Evolutionary conservation across 1,140 invertebrate species (phyloP).

Genomic region (Hylyphantes graminicola): DNA sequence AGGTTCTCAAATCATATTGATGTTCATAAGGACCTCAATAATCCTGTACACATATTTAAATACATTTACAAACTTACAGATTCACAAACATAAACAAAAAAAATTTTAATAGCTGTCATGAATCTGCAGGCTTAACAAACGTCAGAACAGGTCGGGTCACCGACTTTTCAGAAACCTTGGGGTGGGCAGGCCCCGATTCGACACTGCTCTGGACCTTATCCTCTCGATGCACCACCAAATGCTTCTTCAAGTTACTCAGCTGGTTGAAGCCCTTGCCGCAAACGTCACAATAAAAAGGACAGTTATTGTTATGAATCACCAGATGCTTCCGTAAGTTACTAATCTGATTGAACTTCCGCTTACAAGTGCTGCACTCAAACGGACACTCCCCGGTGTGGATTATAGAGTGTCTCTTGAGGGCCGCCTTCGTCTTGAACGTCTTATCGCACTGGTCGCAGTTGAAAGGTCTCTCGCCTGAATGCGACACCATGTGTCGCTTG

Average conservation of each 20-base stretch:
- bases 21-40: too few relatives aligned
- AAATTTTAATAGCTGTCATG: not conserved
- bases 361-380: constrained; percentile 93
- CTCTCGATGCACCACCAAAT: constrained; percentile 85
- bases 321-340: constrained; percentile 95
- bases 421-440: constrained; percentile 62
- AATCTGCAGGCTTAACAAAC: constrained; percentile 45
- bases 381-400: constrained; percentile 97
- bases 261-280: constrained; percentile 96
- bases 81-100: too few relatives aligned
- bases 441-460: constrained; percentile 56
- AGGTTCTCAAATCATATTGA: too few relatives aligned
- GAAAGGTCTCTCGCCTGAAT: constrained; percentile 59
- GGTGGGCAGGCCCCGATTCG: not conserved
- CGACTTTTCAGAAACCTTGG: not conserved
- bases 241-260: constrained; percentile 92
- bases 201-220: not conserved
- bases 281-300: constrained; percentile 93
- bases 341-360: constrained; percentile 93
- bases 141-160: constrained; percentile 41
- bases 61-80: too few relatives aligned
- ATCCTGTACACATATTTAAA: too few relatives aligned
- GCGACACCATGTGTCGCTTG: constrained; percentile 56
- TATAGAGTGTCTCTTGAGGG: constrained; percentile 91
- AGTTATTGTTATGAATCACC: constrained; percentile 95